Conservation (phyloP, 2,888 invertebrate genomes). For the Folsomia candida region DNA sequence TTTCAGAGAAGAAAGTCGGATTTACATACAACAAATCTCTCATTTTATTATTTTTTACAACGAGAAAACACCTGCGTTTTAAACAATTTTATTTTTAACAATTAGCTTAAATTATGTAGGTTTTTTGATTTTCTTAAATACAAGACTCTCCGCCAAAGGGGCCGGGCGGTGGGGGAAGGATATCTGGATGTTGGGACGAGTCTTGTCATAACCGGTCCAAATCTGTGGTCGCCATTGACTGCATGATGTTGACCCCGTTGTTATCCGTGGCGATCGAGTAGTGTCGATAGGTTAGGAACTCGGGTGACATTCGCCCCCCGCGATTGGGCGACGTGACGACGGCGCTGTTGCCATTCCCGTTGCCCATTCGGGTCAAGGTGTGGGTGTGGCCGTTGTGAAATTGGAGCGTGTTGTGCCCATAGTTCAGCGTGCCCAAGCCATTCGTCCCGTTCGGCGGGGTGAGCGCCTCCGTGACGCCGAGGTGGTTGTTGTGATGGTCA, state of each 20-base stretch:
- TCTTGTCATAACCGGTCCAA: conserved; percentile 51
- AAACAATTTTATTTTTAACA: background rate
- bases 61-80: background rate
- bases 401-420: conserved; percentile 33
- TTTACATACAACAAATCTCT: background rate
- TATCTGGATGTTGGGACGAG: conserved; percentile 18
- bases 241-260: background rate
- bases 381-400: conserved; percentile 36
- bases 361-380: conserved; percentile 23
- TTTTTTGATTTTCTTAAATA: conserved; percentile 1
- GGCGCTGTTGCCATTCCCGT: conserved; percentile 43
- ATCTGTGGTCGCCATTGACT: conserved; percentile 44
- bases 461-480: conserved; percentile 44
- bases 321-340: background rate
- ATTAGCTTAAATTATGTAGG: background rate
- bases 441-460: conserved; percentile 46
- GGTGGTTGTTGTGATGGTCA: conserved; percentile 32
- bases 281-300: conserved; percentile 49
- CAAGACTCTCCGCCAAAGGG: conserved; percentile 10
- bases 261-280: conserved; percentile 46
- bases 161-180: conserved; percentile 31
- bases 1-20: background rate
- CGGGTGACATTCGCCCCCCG: conserved; percentile 47
- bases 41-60: background rate
- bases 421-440: conserved; percentile 47